Evolutionary conservation across 2,888 invertebrate species (phyloP).

Genomic region (Drosophila ustulata): DNA sequence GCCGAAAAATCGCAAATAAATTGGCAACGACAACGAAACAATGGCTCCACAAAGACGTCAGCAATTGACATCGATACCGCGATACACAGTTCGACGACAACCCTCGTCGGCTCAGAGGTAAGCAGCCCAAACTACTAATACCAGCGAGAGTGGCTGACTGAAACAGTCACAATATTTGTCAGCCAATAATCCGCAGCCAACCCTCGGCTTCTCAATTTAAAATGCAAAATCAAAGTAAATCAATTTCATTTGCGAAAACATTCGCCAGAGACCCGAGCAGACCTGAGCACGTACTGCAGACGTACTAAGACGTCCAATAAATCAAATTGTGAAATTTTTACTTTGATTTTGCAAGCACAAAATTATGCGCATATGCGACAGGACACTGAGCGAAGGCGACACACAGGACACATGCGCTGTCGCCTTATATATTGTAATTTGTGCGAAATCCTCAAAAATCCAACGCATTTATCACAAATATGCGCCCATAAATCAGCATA

Average conservation of each 20-base stretch:
- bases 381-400: constrained; percentile 8
- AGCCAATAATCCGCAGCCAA: constrained; percentile 38
- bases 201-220: constrained; percentile 70
- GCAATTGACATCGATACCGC: constrained; percentile 69
- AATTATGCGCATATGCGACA: constrained; percentile 75
- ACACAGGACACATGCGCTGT: constrained; percentile 27
- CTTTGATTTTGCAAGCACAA: constrained; percentile 48
- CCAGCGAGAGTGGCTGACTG: constrained; percentile 19
- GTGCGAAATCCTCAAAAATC: constrained; percentile 75
- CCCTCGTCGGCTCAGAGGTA: constrained; percentile 42
- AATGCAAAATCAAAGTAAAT: constrained; percentile 83
- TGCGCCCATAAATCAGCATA: constrained; percentile 66
- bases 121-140: constrained; percentile 39
- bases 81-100: constrained; percentile 7
- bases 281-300: constrained; percentile 69
- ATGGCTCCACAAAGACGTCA: constrained; percentile 68
- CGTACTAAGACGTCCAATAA: constrained; percentile 75
- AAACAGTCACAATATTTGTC: constrained; percentile 31
- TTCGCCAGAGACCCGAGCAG: constrained; percentile 21
- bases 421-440: constrained; percentile 67
- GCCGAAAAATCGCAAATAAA: constrained; percentile 68
- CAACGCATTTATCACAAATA: constrained; percentile 71
- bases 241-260: constrained; percentile 77
- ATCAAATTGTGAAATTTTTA: constrained; percentile 74
- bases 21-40: constrained; percentile 75